These are phyloP conservation scores for Brenthis hecate DNA, from an alignment of 2,888 invertebrate species.

Conservation along the genomic window DNA sequence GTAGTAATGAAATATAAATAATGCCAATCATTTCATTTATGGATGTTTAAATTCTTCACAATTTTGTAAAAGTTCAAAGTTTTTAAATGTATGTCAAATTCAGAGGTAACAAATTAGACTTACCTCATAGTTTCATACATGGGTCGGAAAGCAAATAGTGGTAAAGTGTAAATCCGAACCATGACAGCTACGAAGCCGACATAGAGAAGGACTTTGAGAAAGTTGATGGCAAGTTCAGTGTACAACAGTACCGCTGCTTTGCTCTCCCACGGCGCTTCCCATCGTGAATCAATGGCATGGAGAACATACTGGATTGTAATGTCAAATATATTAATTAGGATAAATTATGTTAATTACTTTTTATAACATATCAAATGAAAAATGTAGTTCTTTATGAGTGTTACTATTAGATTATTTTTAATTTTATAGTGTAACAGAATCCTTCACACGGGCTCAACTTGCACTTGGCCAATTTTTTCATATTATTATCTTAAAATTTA, in stretches of 20 bases:
- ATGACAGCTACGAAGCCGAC: constrained; percentile 96
- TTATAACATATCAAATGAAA: too few species aligned
- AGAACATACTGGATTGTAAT: constrained; percentile 66
- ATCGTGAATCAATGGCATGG: constrained; percentile 93
- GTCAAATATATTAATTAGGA: background rate
- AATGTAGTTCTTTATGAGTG: too few species aligned
- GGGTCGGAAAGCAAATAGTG: constrained; percentile 98
- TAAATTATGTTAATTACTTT: too few species aligned
- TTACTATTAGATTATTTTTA: too few species aligned
- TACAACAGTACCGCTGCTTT: constrained; percentile 98
- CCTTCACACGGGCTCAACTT: too few species aligned
- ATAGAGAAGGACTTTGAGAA: constrained; percentile 92
- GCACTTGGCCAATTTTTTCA: too few species aligned
- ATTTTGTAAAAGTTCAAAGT: too few species aligned
- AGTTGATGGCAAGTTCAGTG: constrained; percentile 96
- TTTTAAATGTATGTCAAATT: constrained; percentile 34
- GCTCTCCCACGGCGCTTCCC: constrained; percentile 99
- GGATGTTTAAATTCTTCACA: too few species aligned
- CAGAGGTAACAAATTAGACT: constrained; percentile 32
- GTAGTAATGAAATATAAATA: too few species aligned
- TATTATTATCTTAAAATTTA: too few species aligned
- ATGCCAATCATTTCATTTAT: too few species aligned
- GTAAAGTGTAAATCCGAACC: constrained; percentile 98
- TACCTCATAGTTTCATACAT: constrained; percentile 99
- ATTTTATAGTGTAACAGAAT: too few species aligned